phyloP scores from a whole-genome alignment of 2,797 vertebrate genomes.

The Lithobates sylvaticus region DNA sequence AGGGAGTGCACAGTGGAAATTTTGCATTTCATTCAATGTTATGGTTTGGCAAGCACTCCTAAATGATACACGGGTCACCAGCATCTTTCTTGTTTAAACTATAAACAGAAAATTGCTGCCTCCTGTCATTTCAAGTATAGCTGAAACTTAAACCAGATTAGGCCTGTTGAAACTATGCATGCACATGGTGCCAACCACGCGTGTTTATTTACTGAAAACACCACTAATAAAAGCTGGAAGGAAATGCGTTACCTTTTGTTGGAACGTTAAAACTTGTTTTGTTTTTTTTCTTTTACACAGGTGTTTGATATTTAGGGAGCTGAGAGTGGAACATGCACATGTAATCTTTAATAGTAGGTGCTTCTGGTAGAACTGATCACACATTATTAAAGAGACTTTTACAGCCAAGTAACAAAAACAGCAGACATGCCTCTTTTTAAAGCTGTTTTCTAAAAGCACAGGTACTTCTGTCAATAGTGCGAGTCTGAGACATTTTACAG shows the following conservation, averaged over 20 bases:
- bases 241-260: constrained; percentile 29
- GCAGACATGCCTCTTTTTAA: no score
- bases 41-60: constrained; percentile 73
- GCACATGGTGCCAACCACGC: constrained; percentile 72
- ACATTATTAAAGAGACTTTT: no score
- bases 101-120: constrained; percentile 78
- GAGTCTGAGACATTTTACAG: no score
- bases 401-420: no score
- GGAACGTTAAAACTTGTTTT: no score
- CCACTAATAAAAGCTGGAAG: constrained; percentile 76
- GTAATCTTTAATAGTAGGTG: no score
- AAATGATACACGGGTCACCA: constrained; percentile 68
- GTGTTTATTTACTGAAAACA: constrained; percentile 73
- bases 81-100: constrained; percentile 77
- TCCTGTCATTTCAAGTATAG: constrained; percentile 73
- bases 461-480: no score
- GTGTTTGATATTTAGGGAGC: no score
- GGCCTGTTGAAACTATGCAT: constrained; percentile 79
- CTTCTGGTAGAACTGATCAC: no score
- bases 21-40: constrained; percentile 70
- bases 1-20: constrained; percentile 65
- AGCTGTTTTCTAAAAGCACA: no score
- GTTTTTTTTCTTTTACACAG: no score
- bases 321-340: no score
- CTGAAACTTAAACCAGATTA: constrained; percentile 73